A percentile compares a stretch with the other conserved stretches of the same genome.
phyloP scores from a whole-genome alignment of 2,113 vertebrate species.

The Sprattus sprattus region DNA sequence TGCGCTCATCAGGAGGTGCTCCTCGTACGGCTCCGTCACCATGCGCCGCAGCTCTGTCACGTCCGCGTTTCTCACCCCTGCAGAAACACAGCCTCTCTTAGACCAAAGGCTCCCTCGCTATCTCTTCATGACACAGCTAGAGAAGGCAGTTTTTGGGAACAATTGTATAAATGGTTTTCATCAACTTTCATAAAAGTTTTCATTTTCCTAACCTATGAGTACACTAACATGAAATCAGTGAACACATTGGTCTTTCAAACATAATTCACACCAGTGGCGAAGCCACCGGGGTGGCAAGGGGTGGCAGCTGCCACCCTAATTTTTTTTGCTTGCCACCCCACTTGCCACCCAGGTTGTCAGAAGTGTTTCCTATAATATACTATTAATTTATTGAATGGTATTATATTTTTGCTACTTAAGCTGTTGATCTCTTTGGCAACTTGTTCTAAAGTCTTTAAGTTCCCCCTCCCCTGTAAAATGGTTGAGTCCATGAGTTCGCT shows the following conservation, averaged over 20 bases:
- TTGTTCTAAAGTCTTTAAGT: no score
- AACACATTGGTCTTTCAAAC: background rate
- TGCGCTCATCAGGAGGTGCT: constrained; percentile 70
- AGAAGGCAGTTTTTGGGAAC: background rate
- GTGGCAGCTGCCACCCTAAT: no score
- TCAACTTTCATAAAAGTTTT: background rate
- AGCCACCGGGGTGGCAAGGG: no score
- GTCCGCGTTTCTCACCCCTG: constrained; percentile 76
- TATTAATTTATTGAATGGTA: no score
- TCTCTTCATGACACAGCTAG: background rate
- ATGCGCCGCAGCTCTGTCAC: constrained; percentile 71
- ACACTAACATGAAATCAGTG: background rate
- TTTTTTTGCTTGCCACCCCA: no score
- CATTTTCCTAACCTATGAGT: background rate
- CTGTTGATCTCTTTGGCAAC: no score
- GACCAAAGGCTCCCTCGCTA: background rate
- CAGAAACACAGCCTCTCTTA: background rate
- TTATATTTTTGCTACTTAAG: no score
- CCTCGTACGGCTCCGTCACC: constrained; percentile 74
- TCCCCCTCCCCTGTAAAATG: no score
- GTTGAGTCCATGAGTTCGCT: no score
- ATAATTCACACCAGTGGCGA: background rate
- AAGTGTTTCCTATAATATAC: no score
- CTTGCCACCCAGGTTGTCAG: no score
- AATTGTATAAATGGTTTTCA: background rate